Evolutionary conservation across 2,888 invertebrate genomes (phyloP), one percentile per base, ranked within the genome.

Genomic region (Cephonodes hylas): DNA sequence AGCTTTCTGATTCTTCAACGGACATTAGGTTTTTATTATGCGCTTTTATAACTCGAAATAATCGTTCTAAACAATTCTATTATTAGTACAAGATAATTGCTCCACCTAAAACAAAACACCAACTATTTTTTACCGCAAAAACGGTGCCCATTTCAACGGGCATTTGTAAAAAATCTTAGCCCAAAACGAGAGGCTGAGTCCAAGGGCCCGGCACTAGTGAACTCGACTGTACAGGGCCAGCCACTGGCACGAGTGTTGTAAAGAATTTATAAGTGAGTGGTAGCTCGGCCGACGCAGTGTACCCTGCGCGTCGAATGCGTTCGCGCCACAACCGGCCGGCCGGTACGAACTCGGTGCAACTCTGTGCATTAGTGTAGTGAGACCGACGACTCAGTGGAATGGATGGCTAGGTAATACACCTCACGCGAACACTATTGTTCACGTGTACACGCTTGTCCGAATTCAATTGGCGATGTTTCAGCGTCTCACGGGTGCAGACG

Each of bases 251-350:
- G 89, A 88, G 90, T 84, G 85, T 86, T 84, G 84, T 86, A 86
- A 87, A 89, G 88, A 90, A 89, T 89, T 86, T 89, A 86, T 88
- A 89, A 86, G 86, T 85, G 88, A 86, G 86, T 77, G 83, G 81
- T 79, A 63, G 80, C 83, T 83, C 80, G 80, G 80, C 80, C 81
- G 74, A 80, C 79, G 74, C 81, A 84, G 85, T 83, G 81, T 68
- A 67, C 66, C 66, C 68, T 68, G 69, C 67, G 69, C 74, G 64
- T 63, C 60, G 64, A 65, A 67, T 65, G 63, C 64, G 67, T 66
- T 58, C 46, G 65, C 66, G 60, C 59, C 62, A 65, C 61, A 69
- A 66, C 68, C 59, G n/a, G 25, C 34, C 13, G 15, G 23, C n/a
- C 71, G 77, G 80, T 73, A 72, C 68, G 74, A 82, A 81, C 78